phyloP scores from a whole-genome alignment of 2,888 invertebrate genomes.

The Lobophora halterata region DNA sequence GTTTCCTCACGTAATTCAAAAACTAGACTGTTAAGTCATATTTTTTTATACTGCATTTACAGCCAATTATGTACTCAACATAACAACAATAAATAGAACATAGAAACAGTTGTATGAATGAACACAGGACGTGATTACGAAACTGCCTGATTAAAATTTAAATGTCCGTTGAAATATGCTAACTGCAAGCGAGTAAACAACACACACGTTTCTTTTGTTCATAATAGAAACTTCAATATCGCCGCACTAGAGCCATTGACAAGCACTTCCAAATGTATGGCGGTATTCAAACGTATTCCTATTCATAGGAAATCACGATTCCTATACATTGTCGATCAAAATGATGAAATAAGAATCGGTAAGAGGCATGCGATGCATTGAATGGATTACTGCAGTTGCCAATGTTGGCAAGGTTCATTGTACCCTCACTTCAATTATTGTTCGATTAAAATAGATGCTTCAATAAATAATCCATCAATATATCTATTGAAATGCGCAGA shows the following conservation, averaged over 20 bases:
- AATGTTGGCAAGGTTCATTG: too few relatives aligned
- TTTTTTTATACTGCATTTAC: too few relatives aligned
- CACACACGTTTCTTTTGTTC: conserved; percentile 12
- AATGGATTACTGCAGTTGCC: too few relatives aligned
- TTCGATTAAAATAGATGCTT: too few relatives aligned
- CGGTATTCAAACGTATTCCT: conserved; percentile 6
- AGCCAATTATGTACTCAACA: too few relatives aligned
- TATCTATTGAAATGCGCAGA: too few relatives aligned
- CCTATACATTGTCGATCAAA: conserved; percentile 11
- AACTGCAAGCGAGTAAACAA: not conserved
- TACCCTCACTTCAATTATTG: too few relatives aligned
- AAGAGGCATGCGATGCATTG: conserved; percentile 6
- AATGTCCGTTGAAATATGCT: conserved; percentile 1
- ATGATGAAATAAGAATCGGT: conserved; percentile 16
- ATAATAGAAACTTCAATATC: conserved; percentile 10
- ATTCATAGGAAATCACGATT: conserved; percentile 18
- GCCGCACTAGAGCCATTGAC: conserved; percentile 7
- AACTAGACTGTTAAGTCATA: too few relatives aligned
- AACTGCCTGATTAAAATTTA: conserved; percentile 11
- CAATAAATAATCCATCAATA: too few relatives aligned
- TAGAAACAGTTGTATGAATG: too few relatives aligned
- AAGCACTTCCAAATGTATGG: conserved; percentile 15
- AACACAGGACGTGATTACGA: conserved; percentile 5
- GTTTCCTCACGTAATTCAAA: too few relatives aligned
- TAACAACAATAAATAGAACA: too few relatives aligned